A percentile compares a stretch with the other conserved stretches of the same genome.
phyloP scores from a whole-genome alignment of 2,888 invertebrate genomes.

The Physocephala rufipes region DNA sequence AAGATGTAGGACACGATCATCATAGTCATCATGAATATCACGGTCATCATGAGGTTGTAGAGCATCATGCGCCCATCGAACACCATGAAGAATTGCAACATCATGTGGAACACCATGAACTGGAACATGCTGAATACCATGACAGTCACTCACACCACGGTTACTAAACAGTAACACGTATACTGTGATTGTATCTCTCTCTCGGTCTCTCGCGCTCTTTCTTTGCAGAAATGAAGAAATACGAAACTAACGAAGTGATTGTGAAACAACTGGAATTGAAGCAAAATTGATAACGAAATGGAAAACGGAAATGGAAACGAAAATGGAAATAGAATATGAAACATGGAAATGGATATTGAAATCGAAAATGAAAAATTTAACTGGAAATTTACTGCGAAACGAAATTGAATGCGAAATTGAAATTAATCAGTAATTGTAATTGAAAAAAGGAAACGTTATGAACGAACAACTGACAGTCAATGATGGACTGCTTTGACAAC shows the following conservation, averaged over 20 bases:
- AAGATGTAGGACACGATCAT: constrained; percentile 46
- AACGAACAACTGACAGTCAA: background rate
- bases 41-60: constrained; percentile 44
- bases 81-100: constrained; percentile 47
- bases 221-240: constrained; percentile 56
- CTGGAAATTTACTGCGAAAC: constrained; percentile 33
- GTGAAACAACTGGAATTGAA: constrained; percentile 34
- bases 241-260: constrained; percentile 42
- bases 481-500: constrained; percentile 25
- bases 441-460: constrained; percentile 10
- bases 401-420: constrained; percentile 30
- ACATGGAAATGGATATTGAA: background rate
- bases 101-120: constrained; percentile 47
- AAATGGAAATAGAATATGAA: constrained; percentile 19
- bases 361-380: constrained; percentile 23
- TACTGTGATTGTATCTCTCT: too few species aligned
- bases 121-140: constrained; percentile 56
- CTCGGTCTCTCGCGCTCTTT: constrained; percentile 47
- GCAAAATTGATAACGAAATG: constrained; percentile 5
- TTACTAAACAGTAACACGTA: constrained; percentile 44
- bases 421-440: constrained; percentile 6
- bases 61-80: constrained; percentile 40
- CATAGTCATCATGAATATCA: constrained; percentile 40
- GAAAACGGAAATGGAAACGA: constrained; percentile 25
- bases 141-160: constrained; percentile 48